Evolutionary conservation across 2,113 vertebrate genomes (phyloP).

Genomic region (Chamaetylas fuelleborni): DNA sequence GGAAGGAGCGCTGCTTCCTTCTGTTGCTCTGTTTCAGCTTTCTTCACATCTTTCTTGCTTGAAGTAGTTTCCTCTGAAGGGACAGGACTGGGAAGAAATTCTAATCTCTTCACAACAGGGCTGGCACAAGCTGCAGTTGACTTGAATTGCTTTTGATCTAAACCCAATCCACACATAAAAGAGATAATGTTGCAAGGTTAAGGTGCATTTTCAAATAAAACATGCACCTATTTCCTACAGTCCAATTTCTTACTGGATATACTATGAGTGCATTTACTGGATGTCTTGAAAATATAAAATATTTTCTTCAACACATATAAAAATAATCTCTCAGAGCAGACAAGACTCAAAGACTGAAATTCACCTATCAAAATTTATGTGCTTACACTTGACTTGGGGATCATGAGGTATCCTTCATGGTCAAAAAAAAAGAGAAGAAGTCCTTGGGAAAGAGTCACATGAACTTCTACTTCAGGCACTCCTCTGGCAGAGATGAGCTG

Average conservation of each 20-base stretch:
- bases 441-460: not conserved
- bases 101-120: constrained; percentile 61
- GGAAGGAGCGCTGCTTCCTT: constrained; percentile 47
- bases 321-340: not conserved
- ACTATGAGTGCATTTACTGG: not conserved
- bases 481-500: not conserved
- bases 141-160: constrained; percentile 68
- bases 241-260: not conserved
- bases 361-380: not conserved
- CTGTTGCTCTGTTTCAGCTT: constrained; percentile 32
- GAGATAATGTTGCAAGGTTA: not conserved
- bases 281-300: not conserved
- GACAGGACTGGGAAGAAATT: constrained; percentile 40
- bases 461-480: not conserved
- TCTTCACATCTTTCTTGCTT: constrained; percentile 55
- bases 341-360: not conserved
- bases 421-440: not conserved
- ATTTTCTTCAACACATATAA: not conserved
- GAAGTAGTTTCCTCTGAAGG: constrained; percentile 8
- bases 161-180: not conserved
- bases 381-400: not conserved
- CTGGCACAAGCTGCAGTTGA: constrained; percentile 66
- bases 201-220: not conserved
- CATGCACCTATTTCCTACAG: not conserved
- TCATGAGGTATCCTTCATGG: not conserved